A percentile compares a stretch with the other conserved stretches of the same genome.
Conservation (phyloP, 1,140 invertebrate species). For the Augochlora pura region DNA sequence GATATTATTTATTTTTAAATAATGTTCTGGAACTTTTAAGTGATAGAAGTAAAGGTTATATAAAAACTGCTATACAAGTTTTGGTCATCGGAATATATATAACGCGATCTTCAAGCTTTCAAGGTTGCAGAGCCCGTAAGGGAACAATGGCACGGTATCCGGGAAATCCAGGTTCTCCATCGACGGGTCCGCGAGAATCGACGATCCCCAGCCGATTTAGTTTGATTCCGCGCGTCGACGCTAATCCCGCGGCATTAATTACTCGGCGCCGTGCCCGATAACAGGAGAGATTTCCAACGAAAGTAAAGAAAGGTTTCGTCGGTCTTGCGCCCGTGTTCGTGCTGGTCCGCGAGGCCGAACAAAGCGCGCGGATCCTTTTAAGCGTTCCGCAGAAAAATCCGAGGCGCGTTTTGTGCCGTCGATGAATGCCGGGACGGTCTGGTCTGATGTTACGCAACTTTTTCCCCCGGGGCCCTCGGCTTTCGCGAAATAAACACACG, state of each 20-base stretch:
- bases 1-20: too few relatives aligned
- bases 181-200: background rate
- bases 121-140: too few relatives aligned
- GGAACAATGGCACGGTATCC: too few relatives aligned
- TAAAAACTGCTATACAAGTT: too few relatives aligned
- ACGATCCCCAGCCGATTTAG: background rate
- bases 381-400: conserved; percentile 13
- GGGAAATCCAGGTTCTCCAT: too few relatives aligned
- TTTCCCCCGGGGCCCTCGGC: conserved; percentile 11
- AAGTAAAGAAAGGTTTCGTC: background rate
- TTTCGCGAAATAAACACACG: conserved; percentile 17
- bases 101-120: too few relatives aligned
- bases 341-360: background rate
- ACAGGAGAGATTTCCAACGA: background rate
- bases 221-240: background rate
- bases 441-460: conserved; percentile 32
- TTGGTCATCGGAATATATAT: too few relatives aligned
- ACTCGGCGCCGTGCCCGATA: background rate
- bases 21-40: too few relatives aligned
- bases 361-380: conserved; percentile 31
- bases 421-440: conserved; percentile 25
- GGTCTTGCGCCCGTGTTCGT: background rate
- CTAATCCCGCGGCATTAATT: background rate
- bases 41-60: too few relatives aligned
- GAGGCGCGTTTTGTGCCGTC: conserved; percentile 15